Evolutionary conservation across 92 coral and sea anemone species (phyloP).

Genomic region (Epizoanthus illoricatus): DNA sequence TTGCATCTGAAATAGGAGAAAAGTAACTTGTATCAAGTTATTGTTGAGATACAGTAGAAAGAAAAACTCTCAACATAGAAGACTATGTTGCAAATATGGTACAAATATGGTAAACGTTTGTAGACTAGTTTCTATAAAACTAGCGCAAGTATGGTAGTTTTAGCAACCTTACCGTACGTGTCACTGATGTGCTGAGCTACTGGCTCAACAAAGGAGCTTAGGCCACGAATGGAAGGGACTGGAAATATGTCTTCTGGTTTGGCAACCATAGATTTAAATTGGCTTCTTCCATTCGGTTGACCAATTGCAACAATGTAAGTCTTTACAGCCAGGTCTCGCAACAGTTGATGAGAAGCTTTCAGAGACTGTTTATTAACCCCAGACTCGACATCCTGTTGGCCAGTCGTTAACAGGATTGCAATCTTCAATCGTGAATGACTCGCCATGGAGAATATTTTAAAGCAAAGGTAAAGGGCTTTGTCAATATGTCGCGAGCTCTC

Average conservation of each 20-base stretch:
- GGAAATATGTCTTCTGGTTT: constrained; percentile 15
- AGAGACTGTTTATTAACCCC: not conserved
- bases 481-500: constrained; percentile 16
- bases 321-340: constrained; percentile 8
- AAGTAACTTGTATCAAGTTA: not conserved
- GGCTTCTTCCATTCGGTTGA: not conserved
- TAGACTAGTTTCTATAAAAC: too few relatives aligned
- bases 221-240: not conserved
- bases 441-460: constrained; percentile 3
- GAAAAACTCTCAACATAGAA: too few relatives aligned
- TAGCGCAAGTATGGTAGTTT: too few relatives aligned
- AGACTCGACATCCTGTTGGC: not conserved
- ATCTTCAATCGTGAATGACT: not conserved
- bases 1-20: not conserved
- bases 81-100: too few relatives aligned
- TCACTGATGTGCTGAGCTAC: not conserved
- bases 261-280: constrained; percentile 2
- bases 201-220: not conserved
- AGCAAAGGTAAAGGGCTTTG: not conserved
- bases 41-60: too few relatives aligned
- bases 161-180: constrained; percentile 10
- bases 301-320: constrained; percentile 20
- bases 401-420: constrained; percentile 9
- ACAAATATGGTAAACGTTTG: too few relatives aligned
- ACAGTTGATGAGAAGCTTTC: constrained; percentile 1